Percentiles rank a stretch among this genome's conserved stretches.
Evolutionary conservation across 1,140 invertebrate species (phyloP).

Genomic region (Antheraea mylitta): DNA sequence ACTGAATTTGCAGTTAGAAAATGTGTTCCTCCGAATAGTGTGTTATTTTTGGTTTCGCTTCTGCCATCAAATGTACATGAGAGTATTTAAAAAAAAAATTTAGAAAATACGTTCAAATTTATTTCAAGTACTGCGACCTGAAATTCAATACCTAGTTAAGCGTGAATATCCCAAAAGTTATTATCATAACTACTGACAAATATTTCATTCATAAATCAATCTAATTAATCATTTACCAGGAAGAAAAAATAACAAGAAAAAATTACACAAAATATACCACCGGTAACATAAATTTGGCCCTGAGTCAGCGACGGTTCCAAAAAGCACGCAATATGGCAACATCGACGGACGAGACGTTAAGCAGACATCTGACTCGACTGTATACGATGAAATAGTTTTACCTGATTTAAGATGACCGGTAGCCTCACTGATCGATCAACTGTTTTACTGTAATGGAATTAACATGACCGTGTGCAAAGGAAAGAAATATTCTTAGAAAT

Average conservation of each 20-base stretch:
- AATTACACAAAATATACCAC: slow-evolving; percentile 4
- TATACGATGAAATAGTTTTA: slow-evolving; percentile 29
- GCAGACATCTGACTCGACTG: slow-evolving; percentile 27
- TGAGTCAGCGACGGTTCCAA: slow-evolving; percentile 16
- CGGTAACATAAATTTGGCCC: slow-evolving; percentile 7
- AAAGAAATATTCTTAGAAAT: background rate
- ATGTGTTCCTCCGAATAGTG: too few species aligned
- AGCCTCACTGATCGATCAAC: slow-evolving; percentile 23
- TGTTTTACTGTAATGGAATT: background rate
- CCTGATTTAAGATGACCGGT: slow-evolving; percentile 41
- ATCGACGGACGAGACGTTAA: slow-evolving; percentile 30
- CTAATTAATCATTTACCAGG: too few species aligned
- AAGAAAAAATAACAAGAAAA: background rate
- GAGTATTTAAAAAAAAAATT: too few species aligned
- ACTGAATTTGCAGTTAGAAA: too few species aligned
- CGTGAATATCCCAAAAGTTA: too few species aligned
- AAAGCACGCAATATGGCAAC: slow-evolving; percentile 1
- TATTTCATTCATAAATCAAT: too few species aligned
- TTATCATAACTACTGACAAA: too few species aligned
- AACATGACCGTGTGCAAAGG: background rate
- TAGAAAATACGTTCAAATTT: too few species aligned
- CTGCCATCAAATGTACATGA: too few species aligned
- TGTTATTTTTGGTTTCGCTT: too few species aligned
- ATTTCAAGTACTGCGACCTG: too few species aligned
- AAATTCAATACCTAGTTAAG: too few species aligned